phyloP scores from a whole-genome alignment of 2,113 vertebrate species.

The Apistogramma diplotaenia region DNA sequence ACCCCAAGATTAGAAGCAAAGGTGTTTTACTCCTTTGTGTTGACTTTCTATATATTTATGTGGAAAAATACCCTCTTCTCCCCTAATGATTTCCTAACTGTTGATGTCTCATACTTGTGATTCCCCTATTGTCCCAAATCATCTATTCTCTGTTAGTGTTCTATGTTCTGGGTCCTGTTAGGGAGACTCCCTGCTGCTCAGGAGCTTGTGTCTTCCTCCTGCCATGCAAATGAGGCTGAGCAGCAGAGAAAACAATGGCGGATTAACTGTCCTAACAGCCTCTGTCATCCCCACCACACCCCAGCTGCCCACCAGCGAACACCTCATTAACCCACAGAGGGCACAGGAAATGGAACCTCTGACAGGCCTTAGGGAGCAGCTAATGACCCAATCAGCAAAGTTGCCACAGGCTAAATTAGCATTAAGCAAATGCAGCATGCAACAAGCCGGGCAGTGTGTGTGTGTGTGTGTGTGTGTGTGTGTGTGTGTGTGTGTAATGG shows the following conservation, averaged over 20 bases:
- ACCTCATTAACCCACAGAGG: conserved; percentile 60
- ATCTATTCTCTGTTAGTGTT: conserved; percentile 15
- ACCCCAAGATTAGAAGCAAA: too few relatives aligned
- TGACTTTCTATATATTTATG: background rate
- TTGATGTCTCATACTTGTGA: conserved; percentile 4
- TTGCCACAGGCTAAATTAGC: conserved; percentile 41
- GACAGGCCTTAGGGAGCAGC: conserved; percentile 50
- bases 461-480: background rate
- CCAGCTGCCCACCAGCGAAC: background rate
- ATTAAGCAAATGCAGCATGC: conserved; percentile 27
- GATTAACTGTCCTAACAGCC: conserved; percentile 26
- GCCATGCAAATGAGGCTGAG: conserved; percentile 43
- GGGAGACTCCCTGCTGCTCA: background rate
- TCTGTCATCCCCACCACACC: background rate
- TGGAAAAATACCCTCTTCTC: conserved; percentile 9
- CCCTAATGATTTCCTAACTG: conserved; percentile 14
- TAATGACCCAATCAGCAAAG: conserved; percentile 58
- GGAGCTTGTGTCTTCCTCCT: conserved; percentile 16
- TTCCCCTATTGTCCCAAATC: conserved; percentile 37
- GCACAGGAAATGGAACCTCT: conserved; percentile 60
- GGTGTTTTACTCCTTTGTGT: background rate
- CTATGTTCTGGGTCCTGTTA: background rate
- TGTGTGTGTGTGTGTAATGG: background rate
- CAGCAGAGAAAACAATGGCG: conserved; percentile 14
- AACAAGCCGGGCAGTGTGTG: background rate